A percentile compares a stretch with the other conserved stretches of the same genome.
These are phyloP conservation scores for Prietella phreatophila DNA, from an alignment of 2,113 vertebrate species.

Conservation along the genomic window DNA sequence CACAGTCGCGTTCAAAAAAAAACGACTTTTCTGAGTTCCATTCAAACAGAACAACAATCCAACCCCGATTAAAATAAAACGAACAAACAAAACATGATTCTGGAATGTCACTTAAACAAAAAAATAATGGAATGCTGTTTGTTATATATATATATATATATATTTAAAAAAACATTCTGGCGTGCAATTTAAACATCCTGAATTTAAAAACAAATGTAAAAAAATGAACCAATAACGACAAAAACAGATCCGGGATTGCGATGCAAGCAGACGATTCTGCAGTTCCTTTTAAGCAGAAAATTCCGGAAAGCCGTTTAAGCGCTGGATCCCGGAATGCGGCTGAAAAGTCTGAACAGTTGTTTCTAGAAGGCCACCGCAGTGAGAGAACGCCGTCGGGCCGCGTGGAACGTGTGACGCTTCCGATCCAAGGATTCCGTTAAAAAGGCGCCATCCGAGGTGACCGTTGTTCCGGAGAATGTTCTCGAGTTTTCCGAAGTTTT, in stretches of 20 bases:
- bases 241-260: not conserved
- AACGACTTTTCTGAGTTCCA: not conserved
- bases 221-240: not conserved
- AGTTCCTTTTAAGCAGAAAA: not conserved
- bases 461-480: too few relatives aligned
- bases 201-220: not conserved
- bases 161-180: not conserved
- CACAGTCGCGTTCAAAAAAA: not conserved
- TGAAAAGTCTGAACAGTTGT: not conserved
- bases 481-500: not conserved
- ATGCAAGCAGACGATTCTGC: not conserved
- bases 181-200: not conserved
- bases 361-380: conserved; percentile 18
- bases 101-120: not conserved
- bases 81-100: not conserved
- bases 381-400: not conserved
- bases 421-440: not conserved
- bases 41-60: not conserved
- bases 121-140: too few relatives aligned
- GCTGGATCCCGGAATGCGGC: not conserved
- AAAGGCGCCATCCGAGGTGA: not conserved
- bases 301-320: not conserved
- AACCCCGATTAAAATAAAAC: not conserved
- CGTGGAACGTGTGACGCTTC: not conserved
- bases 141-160: too few relatives aligned